These are phyloP conservation scores for Ciconia nigra DNA, from an alignment of 2,797 vertebrate genomes.

Conservation along the genomic window DNA sequence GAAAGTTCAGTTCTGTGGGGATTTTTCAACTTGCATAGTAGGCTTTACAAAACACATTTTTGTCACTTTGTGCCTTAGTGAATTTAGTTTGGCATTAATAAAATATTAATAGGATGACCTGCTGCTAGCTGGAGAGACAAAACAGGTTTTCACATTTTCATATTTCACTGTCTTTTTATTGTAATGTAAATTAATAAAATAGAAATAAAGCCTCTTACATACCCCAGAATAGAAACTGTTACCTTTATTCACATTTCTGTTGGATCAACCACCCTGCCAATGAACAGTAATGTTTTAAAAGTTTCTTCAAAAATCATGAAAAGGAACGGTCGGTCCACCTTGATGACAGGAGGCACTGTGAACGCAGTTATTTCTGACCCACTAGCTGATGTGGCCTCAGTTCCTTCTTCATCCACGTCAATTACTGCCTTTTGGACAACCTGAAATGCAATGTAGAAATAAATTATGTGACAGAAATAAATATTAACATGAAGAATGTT, in stretches of 20 bases:
- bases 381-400: slow-evolving; percentile 79
- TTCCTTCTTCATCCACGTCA: slow-evolving; percentile 88
- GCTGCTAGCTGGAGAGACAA: background rate
- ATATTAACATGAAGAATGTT: background rate
- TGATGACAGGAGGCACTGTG: slow-evolving; percentile 78
- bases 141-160: background rate
- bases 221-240: background rate
- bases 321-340: slow-evolving; percentile 84
- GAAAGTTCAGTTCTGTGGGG: background rate
- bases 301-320: slow-evolving; percentile 90
- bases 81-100: background rate
- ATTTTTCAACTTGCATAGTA: background rate
- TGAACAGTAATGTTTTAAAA: slow-evolving; percentile 84
- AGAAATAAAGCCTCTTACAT: background rate
- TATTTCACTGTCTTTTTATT: background rate
- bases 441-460: slow-evolving; percentile 62
- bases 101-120: background rate
- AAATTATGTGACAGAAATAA: background rate
- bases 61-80: background rate
- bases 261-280: slow-evolving; percentile 89
- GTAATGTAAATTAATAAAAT: background rate
- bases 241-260: slow-evolving; percentile 67
- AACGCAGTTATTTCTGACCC: slow-evolving; percentile 79
- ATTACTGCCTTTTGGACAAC: slow-evolving; percentile 87
- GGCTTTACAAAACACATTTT: background rate